These are phyloP conservation scores for Mamestra configurata DNA, from an alignment of 1,140 invertebrate species.

Conservation along the genomic window DNA sequence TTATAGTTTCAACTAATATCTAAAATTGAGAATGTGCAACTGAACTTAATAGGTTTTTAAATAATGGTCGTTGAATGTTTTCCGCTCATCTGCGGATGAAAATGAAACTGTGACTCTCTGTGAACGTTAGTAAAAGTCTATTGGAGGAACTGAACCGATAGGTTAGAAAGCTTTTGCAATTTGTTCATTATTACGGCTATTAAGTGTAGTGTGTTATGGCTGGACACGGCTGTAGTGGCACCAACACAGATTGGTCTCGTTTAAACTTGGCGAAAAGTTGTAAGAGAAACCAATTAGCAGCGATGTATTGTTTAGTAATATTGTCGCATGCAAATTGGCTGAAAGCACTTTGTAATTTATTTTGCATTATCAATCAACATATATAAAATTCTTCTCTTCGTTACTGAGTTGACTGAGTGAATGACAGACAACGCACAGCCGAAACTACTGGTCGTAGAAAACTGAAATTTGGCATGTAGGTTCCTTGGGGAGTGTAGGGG, in stretches of 20 bases:
- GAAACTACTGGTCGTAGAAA: too few species aligned
- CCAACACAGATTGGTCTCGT: neutral
- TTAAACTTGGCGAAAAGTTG: slow-evolving; percentile 29
- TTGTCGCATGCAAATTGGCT: slow-evolving; percentile 15
- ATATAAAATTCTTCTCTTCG: too few species aligned
- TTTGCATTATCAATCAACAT: neutral
- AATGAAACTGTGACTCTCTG: slow-evolving; percentile 18
- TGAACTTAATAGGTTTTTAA: slow-evolving; percentile 15
- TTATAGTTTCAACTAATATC: slow-evolving; percentile 53
- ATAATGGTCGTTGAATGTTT: slow-evolving; percentile 7
- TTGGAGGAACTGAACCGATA: neutral
- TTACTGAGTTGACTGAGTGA: too few species aligned
- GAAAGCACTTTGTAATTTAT: slow-evolving; percentile 2
- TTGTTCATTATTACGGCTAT: slow-evolving; percentile 8
- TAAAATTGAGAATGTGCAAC: slow-evolving; percentile 44
- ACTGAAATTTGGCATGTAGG: too few species aligned
- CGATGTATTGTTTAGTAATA: slow-evolving; percentile 8
- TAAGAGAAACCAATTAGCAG: slow-evolving; percentile 24
- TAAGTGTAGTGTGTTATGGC: slow-evolving; percentile 23
- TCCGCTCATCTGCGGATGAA: slow-evolving; percentile 10
- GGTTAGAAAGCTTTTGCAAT: slow-evolving; percentile 39
- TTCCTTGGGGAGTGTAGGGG: too few species aligned
- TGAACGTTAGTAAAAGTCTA: slow-evolving; percentile 9
- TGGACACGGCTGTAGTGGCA: neutral
- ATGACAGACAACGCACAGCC: too few species aligned